Evolutionary conservation across 2,113 vertebrate genomes (phyloP).

Genomic region (Lates calcarifer): DNA sequence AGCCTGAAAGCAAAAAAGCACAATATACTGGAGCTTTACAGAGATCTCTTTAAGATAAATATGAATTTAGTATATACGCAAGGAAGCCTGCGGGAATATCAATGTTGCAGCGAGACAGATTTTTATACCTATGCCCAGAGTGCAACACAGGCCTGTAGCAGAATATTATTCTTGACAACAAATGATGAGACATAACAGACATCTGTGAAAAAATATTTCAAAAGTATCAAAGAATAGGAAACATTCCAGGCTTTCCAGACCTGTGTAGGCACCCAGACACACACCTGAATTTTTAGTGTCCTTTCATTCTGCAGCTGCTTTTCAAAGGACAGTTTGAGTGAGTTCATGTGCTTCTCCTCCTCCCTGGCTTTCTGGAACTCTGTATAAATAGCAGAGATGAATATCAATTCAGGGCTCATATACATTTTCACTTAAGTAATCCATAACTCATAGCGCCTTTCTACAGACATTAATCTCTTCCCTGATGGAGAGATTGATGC

Average conservation of each 20-base stretch:
- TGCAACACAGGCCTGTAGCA: conserved; percentile 58
- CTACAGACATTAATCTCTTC: neutral
- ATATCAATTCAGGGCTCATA: conserved; percentile 16
- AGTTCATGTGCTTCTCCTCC: conserved; percentile 84
- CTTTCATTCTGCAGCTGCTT: conserved; percentile 92
- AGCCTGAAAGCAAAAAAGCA: conserved; percentile 82
- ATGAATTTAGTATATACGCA: neutral
- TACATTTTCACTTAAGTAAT: conserved; percentile 11
- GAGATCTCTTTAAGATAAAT: conserved; percentile 29
- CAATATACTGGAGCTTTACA: neutral
- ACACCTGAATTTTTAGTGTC: conserved; percentile 96
- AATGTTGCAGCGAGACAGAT: conserved; percentile 2
- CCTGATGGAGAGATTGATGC: neutral
- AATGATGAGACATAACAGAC: conserved; percentile 21
- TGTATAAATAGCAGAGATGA: conserved; percentile 70
- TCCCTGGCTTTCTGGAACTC: conserved; percentile 88
- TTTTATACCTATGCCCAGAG: conserved; percentile 41
- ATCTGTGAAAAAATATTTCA: neutral
- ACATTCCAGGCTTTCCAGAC: conserved; percentile 41
- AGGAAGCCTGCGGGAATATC: conserved; percentile 26
- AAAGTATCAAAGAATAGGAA: conserved; percentile 16
- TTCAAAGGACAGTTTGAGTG: conserved; percentile 89
- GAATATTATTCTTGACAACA: conserved; percentile 45
- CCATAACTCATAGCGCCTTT: neutral
- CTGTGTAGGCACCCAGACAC: conserved; percentile 52